Evolutionary conservation across 2,797 vertebrate species (phyloP).

Genomic region (Cheirogaleus major): DNA sequence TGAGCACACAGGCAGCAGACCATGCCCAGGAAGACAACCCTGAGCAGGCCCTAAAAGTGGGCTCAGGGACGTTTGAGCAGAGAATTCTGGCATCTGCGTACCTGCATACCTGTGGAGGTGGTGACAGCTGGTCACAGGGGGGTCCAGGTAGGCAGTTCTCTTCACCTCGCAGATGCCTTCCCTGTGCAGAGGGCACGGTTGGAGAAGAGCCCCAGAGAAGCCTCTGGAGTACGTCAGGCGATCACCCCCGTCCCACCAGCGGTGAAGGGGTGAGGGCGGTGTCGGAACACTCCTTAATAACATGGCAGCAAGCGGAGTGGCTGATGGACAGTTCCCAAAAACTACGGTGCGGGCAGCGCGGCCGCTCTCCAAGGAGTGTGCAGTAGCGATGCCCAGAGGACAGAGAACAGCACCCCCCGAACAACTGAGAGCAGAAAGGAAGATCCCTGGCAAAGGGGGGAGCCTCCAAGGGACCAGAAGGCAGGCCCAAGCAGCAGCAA

Average conservation of each 20-base stretch:
- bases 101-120: background rate
- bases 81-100: background rate
- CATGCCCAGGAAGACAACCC: background rate
- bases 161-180: accelerated
- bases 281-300: background rate
- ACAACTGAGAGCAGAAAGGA: background rate
- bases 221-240: background rate
- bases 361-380: background rate
- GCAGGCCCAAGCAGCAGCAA: no score
- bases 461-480: accelerated
- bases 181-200: background rate
- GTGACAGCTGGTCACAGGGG: no score
- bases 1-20: no score
- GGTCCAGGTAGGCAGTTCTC: background rate
- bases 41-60: background rate
- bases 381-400: background rate
- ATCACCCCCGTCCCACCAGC: background rate
- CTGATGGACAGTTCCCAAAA: background rate
- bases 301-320: background rate
- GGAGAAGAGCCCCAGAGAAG: background rate
- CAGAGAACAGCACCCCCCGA: accelerated
- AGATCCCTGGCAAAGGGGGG: background rate
- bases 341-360: background rate
- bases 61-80: background rate
- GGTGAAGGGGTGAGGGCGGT: background rate